Base-by-base conservation (phyloP, 2,113 vertebrate genomes). In the Taxidea taxus region DNA sequence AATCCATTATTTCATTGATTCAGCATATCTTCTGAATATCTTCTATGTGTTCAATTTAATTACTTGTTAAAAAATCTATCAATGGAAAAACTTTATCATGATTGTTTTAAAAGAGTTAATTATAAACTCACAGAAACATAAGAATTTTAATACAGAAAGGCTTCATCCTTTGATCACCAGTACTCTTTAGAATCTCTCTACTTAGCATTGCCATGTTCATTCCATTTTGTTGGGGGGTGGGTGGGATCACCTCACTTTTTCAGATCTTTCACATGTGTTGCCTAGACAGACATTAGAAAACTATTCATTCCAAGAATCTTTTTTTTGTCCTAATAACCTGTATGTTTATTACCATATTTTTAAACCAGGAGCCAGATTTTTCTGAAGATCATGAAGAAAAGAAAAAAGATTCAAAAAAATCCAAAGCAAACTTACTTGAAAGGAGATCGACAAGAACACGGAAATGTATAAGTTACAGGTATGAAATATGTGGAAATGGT, bases 391-490 rank as follows among this genome's bases (percentile, higher is more conserved):
- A 99, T 70, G 98, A 99, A 13, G 98, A 99, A 81, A 99, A 99
- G 98, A 99, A 99, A 98, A 99, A 99, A 98, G 99, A 99, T 96
- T 95, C 99, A 31, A 99, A 99, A 97, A 99, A 99, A 97, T 99
- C 98, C 31, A 99, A 99, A 98, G 99, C 98, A 7, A 99, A 99
- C 95, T 99, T 99, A 95, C 99, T 99, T 25, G 99, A 99, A 90
- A 99, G 99, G 98, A 99, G 99, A 74, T 99, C 99, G 3, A 99
- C 99, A 82, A 99, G 99, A 97, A 99, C 99, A 97, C 98, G 99
- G 49, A 99, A 99, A 89, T 99, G 99, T 98, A 99, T 99, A 98
- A 99, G 99, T 98, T 99, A 99, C 98, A 99, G 99, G 99, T 99
- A 98, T 96, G 97, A 92, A 87, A 54, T 86, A 93, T 84, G 10